A percentile compares a stretch with the other conserved stretches of the same genome.
Evolutionary conservation across 2,113 vertebrate species (phyloP).

Genomic region (Aegotheles bennettii): DNA sequence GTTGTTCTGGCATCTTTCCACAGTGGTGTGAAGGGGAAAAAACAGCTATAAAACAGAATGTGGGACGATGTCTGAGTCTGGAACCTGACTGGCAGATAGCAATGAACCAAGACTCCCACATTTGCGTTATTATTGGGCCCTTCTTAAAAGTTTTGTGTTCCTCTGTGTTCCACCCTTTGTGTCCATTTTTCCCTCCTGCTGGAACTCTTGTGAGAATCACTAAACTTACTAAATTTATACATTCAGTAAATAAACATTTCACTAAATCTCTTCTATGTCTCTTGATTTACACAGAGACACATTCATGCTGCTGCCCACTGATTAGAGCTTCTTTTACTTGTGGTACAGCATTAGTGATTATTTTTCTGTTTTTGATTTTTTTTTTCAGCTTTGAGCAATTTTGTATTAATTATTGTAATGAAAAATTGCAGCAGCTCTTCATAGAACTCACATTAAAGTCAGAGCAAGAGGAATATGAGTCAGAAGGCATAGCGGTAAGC

Average conservation of each 20-base stretch:
- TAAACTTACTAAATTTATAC: not conserved
- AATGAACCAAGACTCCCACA: not conserved
- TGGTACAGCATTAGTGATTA: not conserved
- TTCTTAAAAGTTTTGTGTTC: not conserved
- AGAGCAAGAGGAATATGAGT: slow-evolving; percentile 95
- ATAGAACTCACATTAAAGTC: slow-evolving; percentile 96
- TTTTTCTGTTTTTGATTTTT: not conserved
- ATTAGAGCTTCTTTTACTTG: not conserved
- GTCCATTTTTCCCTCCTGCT: not conserved
- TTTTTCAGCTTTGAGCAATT: slow-evolving; percentile 93
- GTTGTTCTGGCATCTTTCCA: not conserved
- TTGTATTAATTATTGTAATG: slow-evolving; percentile 98
- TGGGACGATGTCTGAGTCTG: not conserved
- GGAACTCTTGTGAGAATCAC: not conserved
- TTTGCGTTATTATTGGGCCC: not conserved
- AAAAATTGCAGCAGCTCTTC: slow-evolving; percentile 97
- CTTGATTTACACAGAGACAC: not conserved
- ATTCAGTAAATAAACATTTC: not conserved
- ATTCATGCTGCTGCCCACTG: not conserved
- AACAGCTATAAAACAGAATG: not conserved
- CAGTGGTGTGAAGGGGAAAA: not conserved
- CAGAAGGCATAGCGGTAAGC: slow-evolving; percentile 93
- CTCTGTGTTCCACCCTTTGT: not conserved
- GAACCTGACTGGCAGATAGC: not conserved
- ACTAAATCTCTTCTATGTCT: not conserved